Evolutionary conservation across 1,140 invertebrate genomes (phyloP), one percentile per base, ranked within the genome.

Genomic region (Tribolium madens): DNA sequence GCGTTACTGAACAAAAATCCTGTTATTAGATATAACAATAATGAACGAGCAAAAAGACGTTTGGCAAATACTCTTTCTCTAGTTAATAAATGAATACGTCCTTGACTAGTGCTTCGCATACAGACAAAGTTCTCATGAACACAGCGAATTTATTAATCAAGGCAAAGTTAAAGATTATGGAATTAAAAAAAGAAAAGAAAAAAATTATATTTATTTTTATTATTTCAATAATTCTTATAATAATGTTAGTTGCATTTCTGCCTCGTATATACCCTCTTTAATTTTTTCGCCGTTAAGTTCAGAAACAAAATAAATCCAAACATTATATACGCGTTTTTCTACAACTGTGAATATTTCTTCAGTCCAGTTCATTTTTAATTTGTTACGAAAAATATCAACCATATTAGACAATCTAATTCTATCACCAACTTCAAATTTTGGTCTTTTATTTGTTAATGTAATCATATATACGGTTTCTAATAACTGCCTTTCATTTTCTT

Each of bases 321-420:
- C 31, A 70, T 70, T 70, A 46, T 70, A 70, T 70, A 70, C 64
- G 31, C 31, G 64, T 70, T 70, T 70, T 70, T 70, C 64, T 42
- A 70, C 21, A 73, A 74, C 31, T 60, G 53, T 74, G 33, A 74
- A 74, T 60, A 74, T 60, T 74, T 74, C 73, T 60, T 74, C 53
- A 42, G 73, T 74, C 31, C 73, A 74, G 53, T 74, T 74, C 15
- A 26, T 74, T 74, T 74, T 74, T 60, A 74, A 74, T 60, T 74
- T 74, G 53, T 74, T 73, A 73, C 47, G 71, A 73, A 48, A 73
- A 15, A 52, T 52, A 73, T 73, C 52, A 74, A 74, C 52, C 50
- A 60, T 36, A 31, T 31, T 46, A 74, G 73, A 74, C 18, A 74
- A 74, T 57, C 73, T 74, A 74, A 74, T 17, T 57, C 50, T 74